Evolutionary conservation across 1,140 invertebrate species (phyloP), one percentile per base, ranked within the genome.

Genomic region (Harlomillsia oculata): DNA sequence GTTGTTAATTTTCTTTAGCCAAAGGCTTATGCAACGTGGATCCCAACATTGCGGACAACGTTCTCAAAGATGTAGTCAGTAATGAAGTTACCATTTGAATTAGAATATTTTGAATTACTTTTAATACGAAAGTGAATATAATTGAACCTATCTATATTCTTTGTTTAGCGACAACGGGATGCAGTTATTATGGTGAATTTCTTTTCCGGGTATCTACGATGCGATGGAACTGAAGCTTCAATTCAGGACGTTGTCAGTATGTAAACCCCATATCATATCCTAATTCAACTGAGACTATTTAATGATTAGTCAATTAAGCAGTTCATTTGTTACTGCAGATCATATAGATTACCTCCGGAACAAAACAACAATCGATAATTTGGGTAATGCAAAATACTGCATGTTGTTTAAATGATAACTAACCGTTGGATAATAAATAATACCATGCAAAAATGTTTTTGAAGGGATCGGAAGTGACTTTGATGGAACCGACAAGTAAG

Each of bases 171-270:
- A 65, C 61, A 59, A n/a, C 76, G 75, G 59, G 64, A 69, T 13
- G 75, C 74, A 1, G 67, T 78, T 2, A 70, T 77, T 0, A 78
- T 78, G 76, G 71, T 78, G 1, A 75, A 71, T 49, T 77, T 77
- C 61, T 73, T 69, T 56, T 67, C 65, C 36, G 49, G 59, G 21
- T 75, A 72, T 63, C 64, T 78, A 51, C 72, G 69, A 55, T 76
- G 75, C 67, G 54, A 67, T 52, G 49, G 68, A 65, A 46, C 57
- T 41, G 57, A 49, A 6, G 70, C 72, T 5, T 74, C 68, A 8
- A 56, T 78, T 5, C 23, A 58, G 0, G 69, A 76, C 61, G 74
- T 77, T 1, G 72, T 73, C 64, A 72, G 76, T 77, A 69, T 58
- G 53, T 62, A 30, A 16, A 23, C n/a, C 2, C 34, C 28, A 29